These are phyloP conservation scores for Heliothis virescens DNA, from an alignment of 1,140 invertebrate genomes.

Conservation along the genomic window DNA sequence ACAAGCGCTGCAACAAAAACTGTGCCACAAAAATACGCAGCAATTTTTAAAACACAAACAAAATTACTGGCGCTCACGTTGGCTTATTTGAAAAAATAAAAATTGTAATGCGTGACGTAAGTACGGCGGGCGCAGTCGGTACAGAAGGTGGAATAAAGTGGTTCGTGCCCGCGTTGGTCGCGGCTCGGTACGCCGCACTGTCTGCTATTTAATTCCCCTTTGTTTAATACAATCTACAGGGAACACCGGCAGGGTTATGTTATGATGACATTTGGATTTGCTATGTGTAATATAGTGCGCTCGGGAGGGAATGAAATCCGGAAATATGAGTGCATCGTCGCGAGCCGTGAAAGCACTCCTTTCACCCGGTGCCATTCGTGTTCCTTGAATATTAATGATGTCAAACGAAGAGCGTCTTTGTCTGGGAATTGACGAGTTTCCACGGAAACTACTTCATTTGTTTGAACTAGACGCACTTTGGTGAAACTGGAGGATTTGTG, in stretches of 20 bases:
- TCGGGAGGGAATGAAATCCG: conserved; percentile 61
- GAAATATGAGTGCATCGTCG: conserved; percentile 67
- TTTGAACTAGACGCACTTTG: conserved; percentile 50
- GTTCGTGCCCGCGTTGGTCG: conserved; percentile 64
- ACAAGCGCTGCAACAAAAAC: conserved; percentile 38
- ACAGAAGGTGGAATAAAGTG: conserved; percentile 68
- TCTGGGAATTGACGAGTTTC: conserved; percentile 60
- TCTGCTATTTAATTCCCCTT: conserved; percentile 74
- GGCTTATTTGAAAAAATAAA: conserved; percentile 52
- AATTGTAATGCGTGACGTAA: conserved; percentile 56
- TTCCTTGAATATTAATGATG: conserved; percentile 61
- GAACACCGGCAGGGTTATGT: conserved; percentile 66
- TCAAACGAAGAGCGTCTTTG: conserved; percentile 59
- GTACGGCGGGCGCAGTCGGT: conserved; percentile 53
- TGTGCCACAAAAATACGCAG: conserved; percentile 45
- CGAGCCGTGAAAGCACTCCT: conserved; percentile 55
- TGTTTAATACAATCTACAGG: conserved; percentile 76
- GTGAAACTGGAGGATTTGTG: conserved; percentile 31
- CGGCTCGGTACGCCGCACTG: conserved; percentile 66
- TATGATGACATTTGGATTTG: conserved; percentile 74
- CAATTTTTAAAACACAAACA: conserved; percentile 50
- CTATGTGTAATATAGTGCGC: conserved; percentile 65
- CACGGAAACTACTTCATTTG: conserved; percentile 55
- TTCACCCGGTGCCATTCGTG: conserved; percentile 52
- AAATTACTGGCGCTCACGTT: conserved; percentile 46